Base-by-base conservation (phyloP, 1,140 invertebrate genomes). In the Cryptotermes secundus region DNA sequence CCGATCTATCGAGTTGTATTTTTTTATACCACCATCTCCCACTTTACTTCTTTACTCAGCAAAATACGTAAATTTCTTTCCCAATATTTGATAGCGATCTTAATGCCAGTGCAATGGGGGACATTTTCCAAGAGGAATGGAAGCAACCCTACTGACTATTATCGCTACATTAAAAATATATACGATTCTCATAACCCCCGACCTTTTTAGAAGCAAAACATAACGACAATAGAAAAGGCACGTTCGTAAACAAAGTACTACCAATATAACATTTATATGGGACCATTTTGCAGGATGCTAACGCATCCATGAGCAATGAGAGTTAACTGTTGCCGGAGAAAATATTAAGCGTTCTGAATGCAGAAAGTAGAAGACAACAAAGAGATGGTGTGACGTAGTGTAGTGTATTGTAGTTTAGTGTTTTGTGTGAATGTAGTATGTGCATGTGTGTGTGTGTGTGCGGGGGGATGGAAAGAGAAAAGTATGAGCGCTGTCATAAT, bases 151-250 rank as follows among this genome's bases (percentile, higher is more conserved):
- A 31, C 59, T 31, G 59, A 72, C 59, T 72, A 72, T 72, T 31
- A 72, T n/a, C 59, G 59, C 59, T 31, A 16, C 59, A 72, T 72
- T 72, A 72, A 72, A 72, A 72, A 72, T 72, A 72, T 72, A 72
- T 72, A 72, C 14, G 59, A 72, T 26, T 72, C 59, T n/a, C 59
- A 72, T 72, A 72, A 72, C 59, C 59, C 59, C 26, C 26, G 59
- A 72, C 59, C 59, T 31, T 26, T 4, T 72, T 72, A 72, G 16
- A n/a, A 12, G 53, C 19, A 59, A 24, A 59, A 7, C 19, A n/a
- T 59, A 59, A 59, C 24, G 53, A 59, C 26, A 72, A 72, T n/a
- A 72, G 59, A n/a, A n/a, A 31, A 72, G 59, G 26, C 7, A 72
- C 59, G 26, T 31, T 14, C 7, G 1, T 12, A 72, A 72, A 72